Evolutionary conservation across 2,113 vertebrate genomes (phyloP).

Genomic region (Melanotaenia duboulayi): DNA sequence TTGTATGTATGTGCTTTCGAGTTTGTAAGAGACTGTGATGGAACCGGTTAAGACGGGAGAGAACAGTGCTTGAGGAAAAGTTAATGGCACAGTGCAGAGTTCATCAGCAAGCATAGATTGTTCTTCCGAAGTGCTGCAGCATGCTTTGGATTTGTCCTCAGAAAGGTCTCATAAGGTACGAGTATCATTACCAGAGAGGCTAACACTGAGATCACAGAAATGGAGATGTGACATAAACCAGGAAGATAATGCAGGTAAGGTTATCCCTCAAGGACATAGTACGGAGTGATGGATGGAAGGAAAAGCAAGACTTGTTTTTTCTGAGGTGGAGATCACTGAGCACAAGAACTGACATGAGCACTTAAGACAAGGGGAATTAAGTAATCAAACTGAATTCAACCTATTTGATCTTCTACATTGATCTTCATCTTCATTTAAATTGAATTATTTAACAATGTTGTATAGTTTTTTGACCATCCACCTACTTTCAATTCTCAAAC

Average conservation of each 20-base stretch:
- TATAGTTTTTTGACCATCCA: too few species aligned
- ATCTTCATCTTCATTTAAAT: not conserved
- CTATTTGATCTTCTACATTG: not conserved
- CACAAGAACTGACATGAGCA: slow-evolving; percentile 2
- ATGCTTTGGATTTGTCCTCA: slow-evolving; percentile 39
- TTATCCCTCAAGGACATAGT: slow-evolving; percentile 34
- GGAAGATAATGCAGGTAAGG: slow-evolving; percentile 25
- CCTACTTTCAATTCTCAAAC: not conserved
- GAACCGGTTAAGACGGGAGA: slow-evolving; percentile 19
- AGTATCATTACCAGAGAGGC: slow-evolving; percentile 14
- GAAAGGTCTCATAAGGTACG: slow-evolving; percentile 16
- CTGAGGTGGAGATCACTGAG: not conserved
- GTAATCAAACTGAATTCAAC: not conserved
- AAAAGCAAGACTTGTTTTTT: slow-evolving; percentile 3
- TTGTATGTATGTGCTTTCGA: not conserved
- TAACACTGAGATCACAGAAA: slow-evolving; percentile 19
- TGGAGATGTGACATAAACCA: slow-evolving; percentile 8
- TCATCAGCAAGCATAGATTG: slow-evolving; percentile 17
- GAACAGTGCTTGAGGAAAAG: slow-evolving; percentile 36
- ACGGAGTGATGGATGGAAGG: not conserved
- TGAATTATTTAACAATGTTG: not conserved
- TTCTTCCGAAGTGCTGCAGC: slow-evolving; percentile 16
- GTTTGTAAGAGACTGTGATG: slow-evolving; percentile 6
- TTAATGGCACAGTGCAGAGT: slow-evolving; percentile 35
- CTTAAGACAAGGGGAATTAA: not conserved